Percentiles rank a stretch among this genome's conserved stretches.
Evolutionary conservation across 2,113 vertebrate genomes (phyloP).

Genomic region (Pampusana beccarii): DNA sequence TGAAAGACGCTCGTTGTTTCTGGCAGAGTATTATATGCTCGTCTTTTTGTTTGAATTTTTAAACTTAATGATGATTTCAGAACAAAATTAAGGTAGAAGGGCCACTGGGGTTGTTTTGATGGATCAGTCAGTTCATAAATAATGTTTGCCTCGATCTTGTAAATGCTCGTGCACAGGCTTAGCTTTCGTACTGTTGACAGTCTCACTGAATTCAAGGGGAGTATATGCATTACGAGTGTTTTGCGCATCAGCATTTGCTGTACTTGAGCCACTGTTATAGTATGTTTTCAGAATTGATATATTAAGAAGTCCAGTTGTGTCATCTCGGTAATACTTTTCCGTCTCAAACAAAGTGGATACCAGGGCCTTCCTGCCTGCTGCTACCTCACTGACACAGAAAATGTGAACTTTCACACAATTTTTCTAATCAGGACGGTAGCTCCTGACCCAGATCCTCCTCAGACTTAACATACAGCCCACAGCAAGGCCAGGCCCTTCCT

Average conservation of each 20-base stretch:
- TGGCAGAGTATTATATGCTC: not conserved
- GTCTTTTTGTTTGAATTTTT: not conserved
- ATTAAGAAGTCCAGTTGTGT: not conserved
- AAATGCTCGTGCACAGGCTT: not conserved
- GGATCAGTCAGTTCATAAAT: not conserved
- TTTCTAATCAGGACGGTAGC: fast-evolving
- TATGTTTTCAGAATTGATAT: not conserved
- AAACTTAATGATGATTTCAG: not conserved
- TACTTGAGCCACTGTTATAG: not conserved
- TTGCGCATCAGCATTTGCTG: not conserved
- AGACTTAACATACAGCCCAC: too few relatives aligned
- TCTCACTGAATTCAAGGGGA: not conserved
- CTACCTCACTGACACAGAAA: not conserved
- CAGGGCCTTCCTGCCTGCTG: not conserved
- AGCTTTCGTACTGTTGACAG: not conserved
- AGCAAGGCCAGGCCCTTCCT: not conserved
- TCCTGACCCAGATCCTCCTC: not conserved
- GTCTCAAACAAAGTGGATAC: not conserved
- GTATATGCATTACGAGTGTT: not conserved
- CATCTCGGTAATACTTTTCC: not conserved
- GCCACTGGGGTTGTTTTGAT: not conserved
- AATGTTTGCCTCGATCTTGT: fast-evolving
- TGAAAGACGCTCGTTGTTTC: not conserved
- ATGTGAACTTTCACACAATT: fast-evolving
- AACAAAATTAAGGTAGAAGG: not conserved